A percentile compares a stretch with the other conserved stretches of the same genome.
phyloP scores from a whole-genome alignment of 1,140 invertebrate species.

The Lutraria rhynchaena region DNA sequence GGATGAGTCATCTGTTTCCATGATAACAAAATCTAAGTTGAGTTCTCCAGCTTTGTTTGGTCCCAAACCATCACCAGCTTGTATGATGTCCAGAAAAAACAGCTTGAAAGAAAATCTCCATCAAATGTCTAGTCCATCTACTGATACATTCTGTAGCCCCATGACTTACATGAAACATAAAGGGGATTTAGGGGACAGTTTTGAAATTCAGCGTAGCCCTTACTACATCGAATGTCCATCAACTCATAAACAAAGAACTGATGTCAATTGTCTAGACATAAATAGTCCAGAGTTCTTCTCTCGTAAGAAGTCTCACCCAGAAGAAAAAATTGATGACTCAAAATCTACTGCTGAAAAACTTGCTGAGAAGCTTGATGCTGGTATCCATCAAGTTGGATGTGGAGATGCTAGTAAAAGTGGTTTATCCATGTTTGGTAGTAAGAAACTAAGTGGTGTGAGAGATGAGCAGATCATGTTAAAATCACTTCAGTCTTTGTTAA shows the following conservation, averaged over 20 bases:
- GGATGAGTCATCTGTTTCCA: background rate
- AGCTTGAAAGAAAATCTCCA: constrained; percentile 1
- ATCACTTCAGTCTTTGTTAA: too few species aligned
- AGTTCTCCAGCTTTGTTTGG: constrained; percentile 4
- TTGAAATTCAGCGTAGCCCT: constrained; percentile 41
- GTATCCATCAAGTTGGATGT: constrained; percentile 27
- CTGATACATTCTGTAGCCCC: constrained; percentile 19
- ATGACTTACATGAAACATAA: constrained; percentile 33
- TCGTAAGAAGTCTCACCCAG: background rate
- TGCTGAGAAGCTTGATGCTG: constrained; percentile 16
- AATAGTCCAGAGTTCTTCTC: constrained; percentile 23
- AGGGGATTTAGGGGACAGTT: constrained; percentile 7
- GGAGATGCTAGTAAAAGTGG: background rate
- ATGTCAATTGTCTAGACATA: background rate
- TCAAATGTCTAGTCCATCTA: constrained; percentile 51
- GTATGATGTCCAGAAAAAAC: background rate
- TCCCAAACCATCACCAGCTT: background rate
- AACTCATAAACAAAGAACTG: background rate
- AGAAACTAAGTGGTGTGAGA: background rate
- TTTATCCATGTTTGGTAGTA: too few species aligned
- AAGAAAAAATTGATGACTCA: background rate
- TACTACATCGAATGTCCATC: constrained; percentile 31
- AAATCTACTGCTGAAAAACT: constrained; percentile 34
- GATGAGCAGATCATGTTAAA: background rate
- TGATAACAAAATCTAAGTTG: background rate